A percentile compares a stretch with the other conserved stretches of the same genome.
Evolutionary conservation across 2,888 invertebrate genomes (phyloP).

Genomic region (Macrophya alboannulata): DNA sequence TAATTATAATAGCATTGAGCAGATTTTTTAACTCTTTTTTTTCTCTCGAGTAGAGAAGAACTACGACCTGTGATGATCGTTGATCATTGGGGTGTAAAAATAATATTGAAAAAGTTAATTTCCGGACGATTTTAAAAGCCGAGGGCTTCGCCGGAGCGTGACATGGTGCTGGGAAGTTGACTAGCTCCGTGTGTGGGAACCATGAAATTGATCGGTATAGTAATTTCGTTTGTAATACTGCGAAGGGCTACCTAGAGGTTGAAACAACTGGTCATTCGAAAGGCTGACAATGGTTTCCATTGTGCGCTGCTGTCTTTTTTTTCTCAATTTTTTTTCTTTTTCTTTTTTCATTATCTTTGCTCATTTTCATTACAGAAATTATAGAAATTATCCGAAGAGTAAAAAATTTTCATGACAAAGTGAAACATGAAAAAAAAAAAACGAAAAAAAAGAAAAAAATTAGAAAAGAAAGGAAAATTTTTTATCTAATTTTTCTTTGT

Average conservation of each 20-base stretch:
- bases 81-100: constrained; percentile 22
- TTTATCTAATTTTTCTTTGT: neutral
- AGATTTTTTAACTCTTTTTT: neutral
- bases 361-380: neutral
- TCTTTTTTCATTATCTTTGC: neutral
- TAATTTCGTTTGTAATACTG: constrained; percentile 20
- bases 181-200: constrained; percentile 35
- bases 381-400: neutral
- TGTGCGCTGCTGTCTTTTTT: neutral
- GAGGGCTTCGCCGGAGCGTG: constrained; percentile 31
- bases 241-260: neutral
- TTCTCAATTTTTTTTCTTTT: neutral
- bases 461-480: neutral
- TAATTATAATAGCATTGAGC: no score
- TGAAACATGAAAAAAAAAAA: neutral
- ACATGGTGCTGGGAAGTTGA: neutral
- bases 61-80: neutral
- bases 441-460: neutral
- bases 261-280: constrained; percentile 24
- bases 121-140: constrained; percentile 10
- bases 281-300: neutral
- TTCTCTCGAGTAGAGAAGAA: neutral
- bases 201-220: constrained; percentile 48
- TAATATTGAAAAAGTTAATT: constrained; percentile 51
- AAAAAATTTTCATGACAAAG: neutral